Percentiles rank a stretch among this genome's conserved stretches.
Conservation (phyloP, 2,888 invertebrate genomes). For the Mesopsocus fuscifrons region DNA sequence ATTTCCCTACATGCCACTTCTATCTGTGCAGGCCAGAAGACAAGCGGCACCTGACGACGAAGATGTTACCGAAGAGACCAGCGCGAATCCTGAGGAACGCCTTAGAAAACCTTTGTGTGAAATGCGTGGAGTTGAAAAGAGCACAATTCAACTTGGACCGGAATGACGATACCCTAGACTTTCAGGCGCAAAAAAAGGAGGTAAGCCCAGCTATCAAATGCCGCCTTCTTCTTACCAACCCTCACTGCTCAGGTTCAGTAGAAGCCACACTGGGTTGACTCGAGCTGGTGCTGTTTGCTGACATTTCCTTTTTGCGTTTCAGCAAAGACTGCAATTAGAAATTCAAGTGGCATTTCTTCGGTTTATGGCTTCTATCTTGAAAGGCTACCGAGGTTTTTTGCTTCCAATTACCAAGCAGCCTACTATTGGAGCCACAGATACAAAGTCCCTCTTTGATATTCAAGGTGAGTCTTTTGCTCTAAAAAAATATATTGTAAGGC, state of each 20-base stretch:
- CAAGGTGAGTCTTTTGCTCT: no score
- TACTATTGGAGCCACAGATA: conserved; percentile 85
- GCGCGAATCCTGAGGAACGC: conserved; percentile 60
- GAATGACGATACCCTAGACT: conserved; percentile 48
- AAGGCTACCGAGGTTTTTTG: conserved; percentile 73
- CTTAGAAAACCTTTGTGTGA: conserved; percentile 53
- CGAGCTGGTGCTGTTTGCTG: no score
- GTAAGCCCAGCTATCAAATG: conserved; percentile 25
- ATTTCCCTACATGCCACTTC: no score
- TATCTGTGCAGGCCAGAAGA: conserved; percentile 76
- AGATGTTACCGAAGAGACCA: conserved; percentile 72
- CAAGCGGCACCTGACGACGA: conserved; percentile 58
- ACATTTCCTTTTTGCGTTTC: no score
- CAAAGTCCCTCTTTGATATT: conserved; percentile 85
- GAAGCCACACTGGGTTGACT: no score
- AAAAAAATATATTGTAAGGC: no score
- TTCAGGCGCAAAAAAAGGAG: conserved; percentile 62
- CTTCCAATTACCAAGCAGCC: conserved; percentile 89
- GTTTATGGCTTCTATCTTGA: conserved; percentile 83
- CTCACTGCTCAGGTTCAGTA: no score
- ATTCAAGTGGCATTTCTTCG: conserved; percentile 95
- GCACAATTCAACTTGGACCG: conserved; percentile 18
- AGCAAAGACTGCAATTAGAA: conserved; percentile 75
- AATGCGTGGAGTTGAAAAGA: conserved; percentile 16
- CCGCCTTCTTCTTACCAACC: no score